Percentiles rank a stretch among this genome's conserved stretches.
These are phyloP conservation scores for Drosophila trapezifrons DNA, from an alignment of 1,140 invertebrate genomes.

Conservation along the genomic window DNA sequence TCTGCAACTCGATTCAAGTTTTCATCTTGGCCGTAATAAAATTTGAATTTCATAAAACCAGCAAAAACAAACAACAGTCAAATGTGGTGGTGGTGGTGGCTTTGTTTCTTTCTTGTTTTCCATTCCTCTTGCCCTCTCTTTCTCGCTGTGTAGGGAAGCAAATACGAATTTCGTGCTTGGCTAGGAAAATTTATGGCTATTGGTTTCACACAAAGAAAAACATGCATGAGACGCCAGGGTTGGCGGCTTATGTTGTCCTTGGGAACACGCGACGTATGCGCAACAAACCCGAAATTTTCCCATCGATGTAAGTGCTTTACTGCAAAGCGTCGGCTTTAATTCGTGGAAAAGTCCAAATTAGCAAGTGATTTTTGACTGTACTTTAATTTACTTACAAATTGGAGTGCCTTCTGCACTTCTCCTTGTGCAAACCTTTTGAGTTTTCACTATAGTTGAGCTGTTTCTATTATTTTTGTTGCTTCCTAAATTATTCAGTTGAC, in stretches of 20 bases:
- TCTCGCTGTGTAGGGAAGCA: slow-evolving; percentile 43
- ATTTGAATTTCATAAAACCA: slow-evolving; percentile 67
- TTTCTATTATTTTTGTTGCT: slow-evolving; percentile 46
- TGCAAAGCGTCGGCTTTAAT: slow-evolving; percentile 13
- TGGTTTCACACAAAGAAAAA: slow-evolving; percentile 39
- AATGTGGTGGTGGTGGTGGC: slow-evolving; percentile 32
- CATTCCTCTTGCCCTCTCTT: not conserved
- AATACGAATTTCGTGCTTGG: slow-evolving; percentile 69
- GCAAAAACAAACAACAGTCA: slow-evolving; percentile 27
- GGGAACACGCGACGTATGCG: slow-evolving; percentile 59
- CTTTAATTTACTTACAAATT: slow-evolving; percentile 43
- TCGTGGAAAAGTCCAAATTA: slow-evolving; percentile 13
- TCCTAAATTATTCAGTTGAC: slow-evolving; percentile 42
- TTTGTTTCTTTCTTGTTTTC: slow-evolving; percentile 18
- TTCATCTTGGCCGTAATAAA: slow-evolving; percentile 54
- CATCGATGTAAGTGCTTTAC: slow-evolving; percentile 49
- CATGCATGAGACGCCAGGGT: slow-evolving; percentile 33
- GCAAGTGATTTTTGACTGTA: slow-evolving; percentile 34
- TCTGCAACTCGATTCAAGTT: slow-evolving; percentile 53
- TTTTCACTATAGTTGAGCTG: not conserved
- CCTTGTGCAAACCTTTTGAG: no score
- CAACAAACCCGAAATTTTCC: slow-evolving; percentile 42
- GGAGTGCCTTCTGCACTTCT: not conserved
- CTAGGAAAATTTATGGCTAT: slow-evolving; percentile 67
- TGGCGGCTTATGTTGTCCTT: slow-evolving; percentile 40